phyloP scores from a whole-genome alignment of 1,140 invertebrate genomes.

The Ganaspis sp. region DNA sequence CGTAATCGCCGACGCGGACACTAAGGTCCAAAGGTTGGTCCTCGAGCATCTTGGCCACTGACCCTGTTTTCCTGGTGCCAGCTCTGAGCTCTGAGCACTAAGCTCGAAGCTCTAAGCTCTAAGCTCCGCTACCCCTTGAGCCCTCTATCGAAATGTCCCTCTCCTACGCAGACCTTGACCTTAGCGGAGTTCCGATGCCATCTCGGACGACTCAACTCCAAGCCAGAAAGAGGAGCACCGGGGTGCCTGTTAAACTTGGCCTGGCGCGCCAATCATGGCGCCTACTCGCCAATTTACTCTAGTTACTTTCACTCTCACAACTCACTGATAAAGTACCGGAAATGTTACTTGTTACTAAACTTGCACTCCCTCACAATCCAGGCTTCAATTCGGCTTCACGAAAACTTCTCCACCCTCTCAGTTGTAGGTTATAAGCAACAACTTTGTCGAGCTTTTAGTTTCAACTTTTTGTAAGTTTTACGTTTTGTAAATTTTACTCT shows the following conservation, averaged over 20 bases:
- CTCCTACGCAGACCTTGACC: neutral
- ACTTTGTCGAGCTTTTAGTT: too few relatives aligned
- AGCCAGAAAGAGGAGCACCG: conserved; percentile 19
- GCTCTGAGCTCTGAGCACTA: too few relatives aligned
- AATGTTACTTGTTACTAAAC: too few relatives aligned
- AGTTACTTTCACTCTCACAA: conserved; percentile 11
- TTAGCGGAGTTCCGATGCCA: conserved; percentile 47
- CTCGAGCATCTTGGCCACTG: conserved; percentile 65
- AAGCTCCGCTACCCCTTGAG: conserved; percentile 4
- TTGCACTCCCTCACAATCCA: neutral
- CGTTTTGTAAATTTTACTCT: too few relatives aligned
- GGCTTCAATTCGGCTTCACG: neutral
- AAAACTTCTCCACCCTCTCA: neutral
- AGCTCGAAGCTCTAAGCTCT: too few relatives aligned
- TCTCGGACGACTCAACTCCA: conserved; percentile 41
- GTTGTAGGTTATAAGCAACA: too few relatives aligned
- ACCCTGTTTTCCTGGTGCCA: neutral
- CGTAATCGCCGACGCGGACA: conserved; percentile 70
- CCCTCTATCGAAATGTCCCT: conserved; percentile 19
- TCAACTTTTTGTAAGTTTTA: too few relatives aligned
- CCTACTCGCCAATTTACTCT: conserved; percentile 2
- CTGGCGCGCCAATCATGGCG: conserved; percentile 35
- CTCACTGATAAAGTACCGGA: neutral
- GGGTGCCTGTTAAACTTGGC: conserved; percentile 1
- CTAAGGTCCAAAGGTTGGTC: conserved; percentile 74